Base-by-base conservation (phyloP, 2,113 vertebrate species). In the Loxodonta africana region DNA sequence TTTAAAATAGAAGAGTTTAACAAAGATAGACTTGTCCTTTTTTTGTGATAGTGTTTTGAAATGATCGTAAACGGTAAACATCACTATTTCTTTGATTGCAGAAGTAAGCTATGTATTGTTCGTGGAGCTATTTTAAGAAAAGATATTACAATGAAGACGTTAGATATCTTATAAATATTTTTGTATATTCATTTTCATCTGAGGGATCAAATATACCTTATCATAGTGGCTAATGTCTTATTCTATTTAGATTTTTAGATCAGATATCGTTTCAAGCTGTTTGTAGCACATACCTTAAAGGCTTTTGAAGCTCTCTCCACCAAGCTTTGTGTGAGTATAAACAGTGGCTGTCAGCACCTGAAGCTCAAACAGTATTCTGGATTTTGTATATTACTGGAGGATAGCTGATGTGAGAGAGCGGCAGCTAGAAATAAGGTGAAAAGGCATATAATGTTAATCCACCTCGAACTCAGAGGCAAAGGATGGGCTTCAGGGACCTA, bases 91-190 rank as follows among this genome's bases (percentile, higher is more conserved):
- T 94, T 85, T 41, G 67, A 25, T 90, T 97, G 7, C 28, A 96
- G 33, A 91, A 53, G 21, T 83, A 95, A 92, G 21, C 41, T 71
- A 0, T 86, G 8, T 90, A 57, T 63, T 95, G 96, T 92, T 83
- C 78, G 92, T 69, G 65, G 60, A 81, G 33, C 57, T 84, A 63
- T 92, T 93, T 95, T 90, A 96, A 85, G 83, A 92, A 77, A 92
- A 96, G 44, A 91, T 80, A 25, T 94, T 94, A 78, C 12, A 83
- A n/a, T 83, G 85, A 85, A n/a, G 48, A 26, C 51, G 87, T 77
- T 96, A 80, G 46, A 53, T 89, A 17, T 30, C 46, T 91, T 78
- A 41, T 30, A 91, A 78, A 46, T 95, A 60, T 89, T 87, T 97
- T 89, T 21, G 51, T 88, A 63, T 37, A 1, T 89, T n/a, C 57